Evolutionary conservation across 2,797 vertebrate genomes (phyloP), one percentile per base, ranked within the genome.

Genomic region (Pseudopleuronectes americanus): DNA sequence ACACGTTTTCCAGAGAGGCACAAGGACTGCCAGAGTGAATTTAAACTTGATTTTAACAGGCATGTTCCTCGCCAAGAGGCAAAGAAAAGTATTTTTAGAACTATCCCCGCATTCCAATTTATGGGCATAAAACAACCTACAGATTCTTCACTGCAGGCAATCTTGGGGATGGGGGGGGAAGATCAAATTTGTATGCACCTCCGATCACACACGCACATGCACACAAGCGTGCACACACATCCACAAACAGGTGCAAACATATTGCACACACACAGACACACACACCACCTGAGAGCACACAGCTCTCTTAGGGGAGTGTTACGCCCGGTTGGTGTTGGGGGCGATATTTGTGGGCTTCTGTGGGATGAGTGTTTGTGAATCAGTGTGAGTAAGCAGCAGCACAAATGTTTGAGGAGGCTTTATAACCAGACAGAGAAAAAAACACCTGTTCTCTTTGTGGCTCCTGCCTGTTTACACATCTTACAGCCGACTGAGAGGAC

Each of bases 11-110:
- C 90, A 73, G 89, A 89, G 89, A 92, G 90, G 92, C 92, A 92
- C 90, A 87, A 90, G 87, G 91, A 93, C 93, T 92, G 92, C 85
- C 92, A 90, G 91, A 92, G 89, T 93, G 90, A 92, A 93, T 93
- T 92, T 92, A 92, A 92, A 93, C 91, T 92, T 93, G 93, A 94
- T 94, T 91, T 93, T 93, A 95, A 94, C 92, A 94, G 93, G 93
- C 93, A 93, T 92, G 92, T 93, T 93, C 90, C 84, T 90, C 45
- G 91, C 93, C 92, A 63, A 84, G 84, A 92, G 93, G 93, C 90
- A 91, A 78, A 68, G 78, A 74, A 81, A 91, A 91, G 81, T 95
- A 94, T 94, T 94, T 95, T 94, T 95, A 94, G 92, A 93, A 92
- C 87, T 88, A 90, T 92, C 88, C 85, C 92, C 81, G 89, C 92